A percentile compares a stretch with the other conserved stretches of the same genome.
phyloP scores from a whole-genome alignment of 2,113 vertebrate species.

The Aldabrachelys gigantea region DNA sequence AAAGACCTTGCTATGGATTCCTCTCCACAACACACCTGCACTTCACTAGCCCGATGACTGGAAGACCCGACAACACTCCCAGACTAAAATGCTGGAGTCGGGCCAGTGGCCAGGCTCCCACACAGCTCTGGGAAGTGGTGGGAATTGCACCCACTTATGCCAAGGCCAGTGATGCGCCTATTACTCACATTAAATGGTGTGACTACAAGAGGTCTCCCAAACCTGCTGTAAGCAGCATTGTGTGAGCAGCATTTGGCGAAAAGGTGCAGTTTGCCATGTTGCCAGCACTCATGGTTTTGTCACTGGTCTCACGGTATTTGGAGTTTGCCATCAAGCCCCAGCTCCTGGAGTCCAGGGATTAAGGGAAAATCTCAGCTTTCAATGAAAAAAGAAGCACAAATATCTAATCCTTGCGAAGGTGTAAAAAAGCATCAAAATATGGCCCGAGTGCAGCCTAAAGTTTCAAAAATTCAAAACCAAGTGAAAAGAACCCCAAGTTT shows the following conservation, averaged over 20 bases:
- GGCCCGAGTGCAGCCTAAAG: rapidly evolving
- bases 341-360: background rate
- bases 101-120: background rate
- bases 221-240: background rate
- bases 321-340: background rate
- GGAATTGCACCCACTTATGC: background rate
- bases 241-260: background rate
- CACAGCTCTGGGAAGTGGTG: background rate
- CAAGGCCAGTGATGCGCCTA: background rate
- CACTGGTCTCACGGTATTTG: background rate
- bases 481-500: background rate
- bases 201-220: background rate
- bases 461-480: rapidly evolving
- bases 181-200: background rate
- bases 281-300: background rate
- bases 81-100: background rate
- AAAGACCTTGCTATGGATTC: background rate
- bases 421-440: background rate
- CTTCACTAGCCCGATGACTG: background rate
- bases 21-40: background rate
- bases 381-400: rapidly evolving
- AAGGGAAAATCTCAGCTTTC: background rate
- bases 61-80: background rate
- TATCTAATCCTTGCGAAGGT: rapidly evolving
- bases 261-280: background rate